Conservation (phyloP, 2,888 invertebrate genomes). For the Embidobia sp. region DNA sequence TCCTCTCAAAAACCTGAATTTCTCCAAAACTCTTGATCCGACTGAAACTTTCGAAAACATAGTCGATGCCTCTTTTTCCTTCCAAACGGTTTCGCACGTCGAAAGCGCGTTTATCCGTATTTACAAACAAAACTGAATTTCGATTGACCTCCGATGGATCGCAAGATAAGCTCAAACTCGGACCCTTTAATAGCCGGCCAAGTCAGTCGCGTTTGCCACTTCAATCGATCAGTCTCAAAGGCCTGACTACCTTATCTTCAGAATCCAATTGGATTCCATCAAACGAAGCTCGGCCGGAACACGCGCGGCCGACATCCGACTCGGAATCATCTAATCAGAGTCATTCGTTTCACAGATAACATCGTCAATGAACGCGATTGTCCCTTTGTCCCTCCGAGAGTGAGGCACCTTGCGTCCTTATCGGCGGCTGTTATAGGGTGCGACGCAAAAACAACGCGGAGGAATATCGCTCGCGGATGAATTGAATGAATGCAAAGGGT, state of each 20-base stretch:
- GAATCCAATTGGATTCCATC: slow-evolving; percentile 1
- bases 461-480: slow-evolving; percentile 62
- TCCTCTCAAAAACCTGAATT: no score
- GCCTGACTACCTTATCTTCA: not conserved
- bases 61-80: no score
- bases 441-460: slow-evolving; percentile 58
- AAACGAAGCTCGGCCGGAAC: not conserved
- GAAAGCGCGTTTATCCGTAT: no score
- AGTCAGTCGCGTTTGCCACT: not conserved
- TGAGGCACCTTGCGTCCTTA: no score
- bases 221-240: slow-evolving; percentile 4
- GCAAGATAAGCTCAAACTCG: no score
- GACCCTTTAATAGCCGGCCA: no score
- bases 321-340: slow-evolving; percentile 1
- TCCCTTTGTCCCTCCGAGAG: not conserved
- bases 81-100: no score
- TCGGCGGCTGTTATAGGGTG: slow-evolving; percentile 50
- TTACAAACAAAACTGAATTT: no score
- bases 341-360: slow-evolving; percentile 10
- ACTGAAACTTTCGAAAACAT: no score
- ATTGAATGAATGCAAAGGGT: slow-evolving; percentile 66
- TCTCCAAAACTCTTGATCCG: no score
- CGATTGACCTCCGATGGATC: no score
- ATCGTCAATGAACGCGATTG: slow-evolving; percentile 1
- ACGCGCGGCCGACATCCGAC: not conserved